These are phyloP conservation scores for Aromia moschata DNA, from an alignment of 2,888 invertebrate species.

Conservation along the genomic window DNA sequence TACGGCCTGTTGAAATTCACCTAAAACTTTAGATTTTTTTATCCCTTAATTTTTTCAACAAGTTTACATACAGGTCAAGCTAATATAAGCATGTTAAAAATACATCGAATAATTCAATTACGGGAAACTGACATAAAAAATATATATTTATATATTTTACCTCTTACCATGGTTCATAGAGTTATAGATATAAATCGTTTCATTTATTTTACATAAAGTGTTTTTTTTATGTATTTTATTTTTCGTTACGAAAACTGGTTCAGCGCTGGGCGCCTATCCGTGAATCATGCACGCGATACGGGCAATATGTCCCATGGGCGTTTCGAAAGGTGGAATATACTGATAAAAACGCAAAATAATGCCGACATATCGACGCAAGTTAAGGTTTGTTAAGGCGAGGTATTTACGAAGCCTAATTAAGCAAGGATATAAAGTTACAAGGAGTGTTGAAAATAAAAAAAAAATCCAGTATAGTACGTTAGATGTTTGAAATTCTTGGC, in stretches of 20 bases:
- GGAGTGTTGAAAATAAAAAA: neutral
- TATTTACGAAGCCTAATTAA: slow-evolving; percentile 2
- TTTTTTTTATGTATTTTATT: no score
- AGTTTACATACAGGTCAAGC: no score
- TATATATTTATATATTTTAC: no score
- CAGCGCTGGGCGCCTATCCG: neutral
- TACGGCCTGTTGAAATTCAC: no score
- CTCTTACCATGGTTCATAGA: no score
- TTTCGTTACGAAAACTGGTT: neutral
- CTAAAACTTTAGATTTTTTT: no score
- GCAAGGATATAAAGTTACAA: neutral
- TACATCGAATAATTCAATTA: no score
- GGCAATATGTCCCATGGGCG: slow-evolving; percentile 10
- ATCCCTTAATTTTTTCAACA: no score
- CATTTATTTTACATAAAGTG: no score
- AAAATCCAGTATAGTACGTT: neutral
- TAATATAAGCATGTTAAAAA: no score
- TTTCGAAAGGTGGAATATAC: slow-evolving; percentile 6
- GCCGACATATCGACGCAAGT: neutral
- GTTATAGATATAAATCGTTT: no score
- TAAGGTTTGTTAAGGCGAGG: neutral
- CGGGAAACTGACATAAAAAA: no score
- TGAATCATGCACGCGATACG: slow-evolving; percentile 1
- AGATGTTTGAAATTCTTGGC: neutral
- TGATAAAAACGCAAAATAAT: slow-evolving; percentile 4